These are phyloP conservation scores for Laticauda colubrina DNA, from an alignment of 2,113 vertebrate genomes.

Conservation along the genomic window DNA sequence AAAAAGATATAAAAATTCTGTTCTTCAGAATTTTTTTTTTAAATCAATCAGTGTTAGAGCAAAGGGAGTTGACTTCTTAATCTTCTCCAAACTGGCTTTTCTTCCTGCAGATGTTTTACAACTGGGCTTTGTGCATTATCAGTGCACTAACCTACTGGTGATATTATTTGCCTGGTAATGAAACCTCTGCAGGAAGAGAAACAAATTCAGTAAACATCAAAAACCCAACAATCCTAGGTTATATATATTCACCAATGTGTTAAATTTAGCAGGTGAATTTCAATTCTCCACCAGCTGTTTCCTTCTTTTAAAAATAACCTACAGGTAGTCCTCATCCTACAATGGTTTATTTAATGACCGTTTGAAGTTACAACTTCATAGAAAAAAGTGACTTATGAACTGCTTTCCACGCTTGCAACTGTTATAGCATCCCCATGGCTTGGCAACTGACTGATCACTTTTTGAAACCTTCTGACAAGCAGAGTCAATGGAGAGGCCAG, in stretches of 20 bases:
- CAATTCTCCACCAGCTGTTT: background rate
- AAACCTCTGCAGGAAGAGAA: background rate
- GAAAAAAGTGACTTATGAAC: background rate
- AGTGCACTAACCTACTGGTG: background rate
- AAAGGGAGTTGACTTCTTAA: background rate
- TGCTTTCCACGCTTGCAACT: no score
- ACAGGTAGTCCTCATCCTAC: background rate
- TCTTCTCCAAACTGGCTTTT: background rate
- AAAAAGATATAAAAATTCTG: background rate
- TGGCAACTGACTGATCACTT: background rate
- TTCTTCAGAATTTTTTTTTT: background rate
- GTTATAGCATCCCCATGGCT: background rate
- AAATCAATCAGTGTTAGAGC: background rate
- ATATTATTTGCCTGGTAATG: background rate
- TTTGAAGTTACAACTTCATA: background rate
- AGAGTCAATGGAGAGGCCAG: background rate
- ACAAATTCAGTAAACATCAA: background rate
- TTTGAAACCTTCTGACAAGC: background rate
- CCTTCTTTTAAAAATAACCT: background rate
- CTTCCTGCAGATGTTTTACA: background rate
- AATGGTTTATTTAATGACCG: background rate
- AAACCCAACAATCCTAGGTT: background rate
- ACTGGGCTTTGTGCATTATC: background rate
- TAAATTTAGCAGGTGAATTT: background rate
- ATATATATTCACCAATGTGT: background rate